Percentiles rank a stretch among this genome's conserved stretches.
phyloP scores from a whole-genome alignment of 2,113 vertebrate species.

The Cottus gobio region DNA sequence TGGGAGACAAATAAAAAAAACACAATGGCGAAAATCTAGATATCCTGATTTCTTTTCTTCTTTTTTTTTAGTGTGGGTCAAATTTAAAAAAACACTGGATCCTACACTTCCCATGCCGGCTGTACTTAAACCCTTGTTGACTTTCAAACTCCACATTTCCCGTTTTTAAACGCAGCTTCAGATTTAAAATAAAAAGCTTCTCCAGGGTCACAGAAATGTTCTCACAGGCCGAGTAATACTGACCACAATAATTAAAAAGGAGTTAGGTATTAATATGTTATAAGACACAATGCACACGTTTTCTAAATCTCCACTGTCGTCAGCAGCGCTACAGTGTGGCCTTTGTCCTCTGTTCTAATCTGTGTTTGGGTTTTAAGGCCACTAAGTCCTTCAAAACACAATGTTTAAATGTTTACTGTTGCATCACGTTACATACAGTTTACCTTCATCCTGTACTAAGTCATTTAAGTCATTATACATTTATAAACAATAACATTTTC shows the following conservation, averaged over 20 bases:
- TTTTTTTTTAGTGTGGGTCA: no score
- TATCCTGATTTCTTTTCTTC: not conserved
- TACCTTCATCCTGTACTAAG: not conserved
- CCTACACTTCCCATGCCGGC: no score
- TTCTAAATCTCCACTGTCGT: not conserved
- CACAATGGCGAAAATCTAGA: not conserved
- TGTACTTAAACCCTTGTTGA: not conserved
- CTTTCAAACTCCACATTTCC: not conserved
- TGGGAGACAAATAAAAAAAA: not conserved
- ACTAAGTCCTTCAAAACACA: not conserved
- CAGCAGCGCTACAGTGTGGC: conserved; percentile 9
- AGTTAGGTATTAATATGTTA: not conserved
- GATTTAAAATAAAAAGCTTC: no score
- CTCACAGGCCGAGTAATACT: not conserved
- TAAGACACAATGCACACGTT: not conserved
- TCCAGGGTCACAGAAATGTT: not conserved
- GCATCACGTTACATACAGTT: not conserved
- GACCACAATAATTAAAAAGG: not conserved
- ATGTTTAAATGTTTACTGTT: not conserved
- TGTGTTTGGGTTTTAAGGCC: not conserved
- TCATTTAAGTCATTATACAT: not conserved
- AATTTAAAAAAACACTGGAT: not conserved
- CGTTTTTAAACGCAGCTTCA: not conserved
- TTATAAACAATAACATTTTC: not conserved
- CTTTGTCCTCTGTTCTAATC: conserved; percentile 31